phyloP scores from a whole-genome alignment of 2,797 vertebrate species.

The Cheirogaleus major region DNA sequence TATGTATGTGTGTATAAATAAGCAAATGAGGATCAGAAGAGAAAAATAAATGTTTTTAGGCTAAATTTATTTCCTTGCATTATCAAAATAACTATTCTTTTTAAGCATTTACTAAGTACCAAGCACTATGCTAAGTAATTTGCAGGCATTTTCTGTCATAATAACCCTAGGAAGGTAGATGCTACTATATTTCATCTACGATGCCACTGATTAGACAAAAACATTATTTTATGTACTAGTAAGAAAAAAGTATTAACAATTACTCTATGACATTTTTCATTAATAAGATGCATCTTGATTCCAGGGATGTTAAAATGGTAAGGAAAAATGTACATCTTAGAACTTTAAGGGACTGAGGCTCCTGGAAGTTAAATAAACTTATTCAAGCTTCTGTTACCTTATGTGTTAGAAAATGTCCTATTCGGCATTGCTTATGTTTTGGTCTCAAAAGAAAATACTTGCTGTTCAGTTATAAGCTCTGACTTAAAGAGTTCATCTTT shows the following conservation, averaged over 20 bases:
- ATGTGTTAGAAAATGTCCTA: not conserved
- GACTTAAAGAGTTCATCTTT: slow-evolving; percentile 13
- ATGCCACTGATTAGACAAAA: not conserved
- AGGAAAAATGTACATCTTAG: not conserved
- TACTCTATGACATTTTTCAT: slow-evolving; percentile 3
- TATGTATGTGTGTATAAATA: not conserved
- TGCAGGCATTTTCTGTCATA: not conserved
- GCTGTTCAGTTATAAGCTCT: slow-evolving; percentile 13
- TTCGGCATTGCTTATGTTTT: not conserved
- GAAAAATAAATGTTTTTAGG: slow-evolving; percentile 20
- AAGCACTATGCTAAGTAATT: not conserved
- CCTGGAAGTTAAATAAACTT: slow-evolving; percentile 8
- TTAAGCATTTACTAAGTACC: slow-evolving; percentile 24
- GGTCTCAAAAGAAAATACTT: slow-evolving; percentile 14
- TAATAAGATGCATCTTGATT: slow-evolving; percentile 1
- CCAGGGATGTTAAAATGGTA: not conserved
- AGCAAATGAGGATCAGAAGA: not conserved
- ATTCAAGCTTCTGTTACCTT: not conserved
- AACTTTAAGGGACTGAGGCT: not conserved
- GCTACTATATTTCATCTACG: not conserved
- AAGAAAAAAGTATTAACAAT: not conserved
- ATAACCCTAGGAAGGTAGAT: not conserved
- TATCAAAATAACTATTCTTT: slow-evolving; percentile 2
- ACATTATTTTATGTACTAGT: not conserved
- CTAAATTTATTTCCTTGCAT: slow-evolving; percentile 19